Base-by-base conservation (phyloP, 2,113 vertebrate genomes). In the Saguinus midas region DNA sequence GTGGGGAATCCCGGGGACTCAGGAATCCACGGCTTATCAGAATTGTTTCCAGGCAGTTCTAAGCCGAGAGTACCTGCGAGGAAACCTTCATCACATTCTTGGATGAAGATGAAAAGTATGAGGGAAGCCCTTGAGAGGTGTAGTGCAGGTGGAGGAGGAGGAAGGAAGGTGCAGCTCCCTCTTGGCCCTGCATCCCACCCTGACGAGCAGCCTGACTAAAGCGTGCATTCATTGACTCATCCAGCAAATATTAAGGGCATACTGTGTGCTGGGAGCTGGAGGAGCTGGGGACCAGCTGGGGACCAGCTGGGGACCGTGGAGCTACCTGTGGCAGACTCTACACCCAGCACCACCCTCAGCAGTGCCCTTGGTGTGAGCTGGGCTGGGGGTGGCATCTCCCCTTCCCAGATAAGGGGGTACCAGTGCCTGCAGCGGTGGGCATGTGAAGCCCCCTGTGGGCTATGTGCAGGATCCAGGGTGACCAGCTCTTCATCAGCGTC, bases 91-190 rank as follows among this genome's bases (percentile, higher is more conserved):
- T 13, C 6, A 5, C 27, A 6, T 27, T 35, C 37, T 43, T n/a
- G 57, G 87, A 3, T 64, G 82, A n/a, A 4, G 76, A 11, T 21
- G 72, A 57, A 48, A 8, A 3, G 57, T 17, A 18, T 45, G 13
- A 10, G 45, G 5, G 37, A 21, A 45, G 50, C 1, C 0, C 14
- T 18, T 25, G 8, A 3, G 45, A 32, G 27, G 61, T 2, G 2
- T 0, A 6, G 48, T 16, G 25, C 12, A 2, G 57, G 0, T 64
- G 61, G 12, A 7, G 27, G 55, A 8, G 50, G 35, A 6, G 23
- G 16, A 3, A 29, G 72, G 57, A 1, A 9, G 0, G 1, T 2
- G 3, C 0, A 14, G 35, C 35, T 8, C 2, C 0, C 0, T 23
- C 8, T 1, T 3, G n/a, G 66, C n/a, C 84, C 66, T 40, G 50